Evolutionary conservation across 2,113 vertebrate genomes (phyloP).

Genomic region (Peromyscus polionotus): DNA sequence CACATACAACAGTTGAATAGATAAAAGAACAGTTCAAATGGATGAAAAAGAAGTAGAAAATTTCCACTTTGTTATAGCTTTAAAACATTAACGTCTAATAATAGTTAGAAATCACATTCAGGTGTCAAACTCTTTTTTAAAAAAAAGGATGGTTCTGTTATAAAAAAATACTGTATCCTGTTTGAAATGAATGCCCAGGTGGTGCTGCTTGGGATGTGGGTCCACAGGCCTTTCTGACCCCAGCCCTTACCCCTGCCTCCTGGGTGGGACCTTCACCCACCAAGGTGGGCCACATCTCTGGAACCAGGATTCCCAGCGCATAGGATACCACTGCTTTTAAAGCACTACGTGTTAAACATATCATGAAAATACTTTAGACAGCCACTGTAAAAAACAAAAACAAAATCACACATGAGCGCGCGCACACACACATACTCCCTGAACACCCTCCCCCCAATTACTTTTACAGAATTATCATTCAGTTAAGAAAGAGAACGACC

Average conservation of each 20-base stretch:
- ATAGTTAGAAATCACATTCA: slow-evolving; percentile 90
- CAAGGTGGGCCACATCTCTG: not conserved
- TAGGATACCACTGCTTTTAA: slow-evolving; percentile 80
- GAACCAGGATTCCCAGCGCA: slow-evolving; percentile 19
- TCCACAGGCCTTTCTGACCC: not conserved
- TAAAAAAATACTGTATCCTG: slow-evolving; percentile 87
- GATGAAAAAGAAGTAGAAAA: slow-evolving; percentile 87
- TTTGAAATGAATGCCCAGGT: slow-evolving; percentile 79
- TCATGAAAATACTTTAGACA: slow-evolving; percentile 82
- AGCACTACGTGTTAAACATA: slow-evolving; percentile 81
- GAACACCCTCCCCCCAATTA: not conserved
- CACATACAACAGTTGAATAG: slow-evolving; percentile 89
- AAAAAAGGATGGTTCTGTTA: slow-evolving; percentile 88
- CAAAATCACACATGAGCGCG: not conserved
- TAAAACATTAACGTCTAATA: slow-evolving; percentile 89
- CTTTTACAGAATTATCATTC: slow-evolving; percentile 77
- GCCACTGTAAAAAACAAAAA: slow-evolving; percentile 71
- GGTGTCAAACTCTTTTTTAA: slow-evolving; percentile 83
- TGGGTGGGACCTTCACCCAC: not conserved
- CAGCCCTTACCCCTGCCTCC: not conserved
- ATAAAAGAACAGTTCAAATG: slow-evolving; percentile 88
- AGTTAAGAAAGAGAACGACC: slow-evolving; percentile 63
- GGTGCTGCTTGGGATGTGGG: not conserved
- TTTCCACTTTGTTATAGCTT: slow-evolving; percentile 90
- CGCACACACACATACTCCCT: not conserved